Percentiles rank a stretch among this genome's conserved stretches.
phyloP scores from a whole-genome alignment of 2,888 invertebrate species.

The Geophilus truncorum region DNA sequence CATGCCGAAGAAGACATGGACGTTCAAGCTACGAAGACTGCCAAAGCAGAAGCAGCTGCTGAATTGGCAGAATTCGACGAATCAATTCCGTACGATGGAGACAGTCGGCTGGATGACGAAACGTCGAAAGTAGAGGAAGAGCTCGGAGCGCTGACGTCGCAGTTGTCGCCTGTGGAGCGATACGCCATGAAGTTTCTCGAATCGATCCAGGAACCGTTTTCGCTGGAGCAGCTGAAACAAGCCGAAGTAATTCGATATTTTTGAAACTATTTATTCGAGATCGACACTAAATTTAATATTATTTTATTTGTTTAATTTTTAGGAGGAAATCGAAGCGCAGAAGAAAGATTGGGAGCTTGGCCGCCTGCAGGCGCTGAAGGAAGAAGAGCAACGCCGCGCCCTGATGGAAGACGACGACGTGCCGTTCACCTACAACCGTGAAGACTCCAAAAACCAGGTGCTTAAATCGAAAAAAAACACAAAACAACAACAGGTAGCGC shows the following conservation, averaged over 20 bases:
- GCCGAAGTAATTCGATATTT: slow-evolving; percentile 66
- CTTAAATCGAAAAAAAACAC: slow-evolving; percentile 56
- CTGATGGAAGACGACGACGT: slow-evolving; percentile 54
- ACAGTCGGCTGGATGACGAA: slow-evolving; percentile 44
- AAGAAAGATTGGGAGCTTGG: slow-evolving; percentile 85
- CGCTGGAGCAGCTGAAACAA: slow-evolving; percentile 75
- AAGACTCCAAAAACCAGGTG: slow-evolving; percentile 80
- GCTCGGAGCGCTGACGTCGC: slow-evolving; percentile 46
- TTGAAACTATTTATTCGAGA: no score
- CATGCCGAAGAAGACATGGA: slow-evolving; percentile 94
- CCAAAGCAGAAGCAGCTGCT: slow-evolving; percentile 81
- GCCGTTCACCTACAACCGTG: slow-evolving; percentile 67
- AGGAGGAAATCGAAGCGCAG: slow-evolving; percentile 70
- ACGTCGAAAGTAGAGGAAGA: slow-evolving; percentile 49
- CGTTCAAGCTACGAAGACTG: slow-evolving; percentile 81
- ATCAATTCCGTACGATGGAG: slow-evolving; percentile 62
- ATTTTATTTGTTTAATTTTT: background rate
- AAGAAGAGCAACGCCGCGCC: slow-evolving; percentile 52
- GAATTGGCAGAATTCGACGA: slow-evolving; percentile 95
- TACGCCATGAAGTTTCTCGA: slow-evolving; percentile 94
- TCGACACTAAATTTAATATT: no score
- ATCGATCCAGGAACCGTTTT: slow-evolving; percentile 69
- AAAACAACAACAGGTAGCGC: background rate
- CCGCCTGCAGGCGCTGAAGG: slow-evolving; percentile 53
- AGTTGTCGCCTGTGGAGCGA: slow-evolving; percentile 89